phyloP scores from a whole-genome alignment of 2,113 vertebrate species.

The Gopherus flavomarginatus region DNA sequence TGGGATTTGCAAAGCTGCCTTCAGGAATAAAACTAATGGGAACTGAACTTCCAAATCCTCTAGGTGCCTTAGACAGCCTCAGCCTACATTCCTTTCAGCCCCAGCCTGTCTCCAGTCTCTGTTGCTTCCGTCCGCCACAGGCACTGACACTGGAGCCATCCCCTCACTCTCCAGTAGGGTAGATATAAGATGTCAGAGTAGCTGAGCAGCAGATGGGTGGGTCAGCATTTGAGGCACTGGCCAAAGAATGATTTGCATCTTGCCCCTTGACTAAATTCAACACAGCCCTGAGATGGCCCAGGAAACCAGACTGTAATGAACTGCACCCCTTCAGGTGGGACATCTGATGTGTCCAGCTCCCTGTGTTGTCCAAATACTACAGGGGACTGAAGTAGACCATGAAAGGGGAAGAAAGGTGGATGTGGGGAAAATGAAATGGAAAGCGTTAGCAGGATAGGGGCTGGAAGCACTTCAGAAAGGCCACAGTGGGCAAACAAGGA shows the following conservation, averaged over 20 bases:
- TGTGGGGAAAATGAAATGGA: neutral
- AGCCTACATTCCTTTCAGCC: neutral
- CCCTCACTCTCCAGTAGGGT: too few species aligned
- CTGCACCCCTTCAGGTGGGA: neutral
- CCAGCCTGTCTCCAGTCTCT: neutral
- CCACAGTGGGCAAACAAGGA: neutral
- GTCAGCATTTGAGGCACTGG: neutral
- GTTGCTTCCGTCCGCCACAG: neutral
- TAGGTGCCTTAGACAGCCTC: neutral
- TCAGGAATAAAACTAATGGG: neutral
- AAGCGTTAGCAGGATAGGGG: neutral
- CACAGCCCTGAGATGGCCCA: neutral
- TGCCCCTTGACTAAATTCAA: neutral
- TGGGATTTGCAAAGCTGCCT: neutral
- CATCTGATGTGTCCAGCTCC: neutral
- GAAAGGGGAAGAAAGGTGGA: neutral
- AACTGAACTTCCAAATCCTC: neutral
- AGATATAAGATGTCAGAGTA: neutral
- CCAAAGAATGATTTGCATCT: neutral
- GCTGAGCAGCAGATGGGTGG: neutral
- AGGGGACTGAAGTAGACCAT: neutral
- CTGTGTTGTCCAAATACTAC: neutral
- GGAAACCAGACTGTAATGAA: neutral
- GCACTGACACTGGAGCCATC: neutral
- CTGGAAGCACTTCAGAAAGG: neutral